Conservation (phyloP, 2,888 invertebrate species). For the Volucella inanis region DNA sequence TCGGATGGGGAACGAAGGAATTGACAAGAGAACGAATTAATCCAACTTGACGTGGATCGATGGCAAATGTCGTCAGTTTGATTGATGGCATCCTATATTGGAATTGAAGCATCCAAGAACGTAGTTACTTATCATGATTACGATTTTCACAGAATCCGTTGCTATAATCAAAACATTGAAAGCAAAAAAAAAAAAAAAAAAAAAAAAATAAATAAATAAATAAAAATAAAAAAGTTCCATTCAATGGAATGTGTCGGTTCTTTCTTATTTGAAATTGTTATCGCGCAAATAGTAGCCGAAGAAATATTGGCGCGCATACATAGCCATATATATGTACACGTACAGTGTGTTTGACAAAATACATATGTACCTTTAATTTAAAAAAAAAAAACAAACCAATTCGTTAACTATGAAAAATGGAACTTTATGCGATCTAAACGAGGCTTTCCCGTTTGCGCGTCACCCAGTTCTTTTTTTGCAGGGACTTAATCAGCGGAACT, state of each 20-base stretch:
- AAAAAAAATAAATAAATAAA: too few species aligned
- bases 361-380: too few species aligned
- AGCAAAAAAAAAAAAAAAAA: slow-evolving; percentile 13
- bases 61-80: background rate
- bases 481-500: too few species aligned
- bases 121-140: slow-evolving; percentile 28
- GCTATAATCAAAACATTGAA: background rate
- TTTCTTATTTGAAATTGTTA: slow-evolving; percentile 24
- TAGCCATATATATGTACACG: background rate
- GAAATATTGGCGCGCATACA: slow-evolving; percentile 17
- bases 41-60: background rate
- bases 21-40: slow-evolving; percentile 11
- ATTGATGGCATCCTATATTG: slow-evolving; percentile 14
- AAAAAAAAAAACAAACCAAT: too few species aligned
- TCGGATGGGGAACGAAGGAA: background rate
- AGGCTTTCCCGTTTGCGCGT: background rate
- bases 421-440: background rate
- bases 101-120: slow-evolving; percentile 6
- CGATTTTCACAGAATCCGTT: slow-evolving; percentile 17
- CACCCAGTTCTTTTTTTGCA: background rate
- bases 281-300: slow-evolving; percentile 30
- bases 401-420: background rate
- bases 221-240: slow-evolving; percentile 5
- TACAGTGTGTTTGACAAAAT: slow-evolving; percentile 18
- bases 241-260: slow-evolving; percentile 17